Percentiles rank a stretch among this genome's conserved stretches.
Conservation (phyloP, 1,140 invertebrate species). For the Drosophila willistoni region DNA sequence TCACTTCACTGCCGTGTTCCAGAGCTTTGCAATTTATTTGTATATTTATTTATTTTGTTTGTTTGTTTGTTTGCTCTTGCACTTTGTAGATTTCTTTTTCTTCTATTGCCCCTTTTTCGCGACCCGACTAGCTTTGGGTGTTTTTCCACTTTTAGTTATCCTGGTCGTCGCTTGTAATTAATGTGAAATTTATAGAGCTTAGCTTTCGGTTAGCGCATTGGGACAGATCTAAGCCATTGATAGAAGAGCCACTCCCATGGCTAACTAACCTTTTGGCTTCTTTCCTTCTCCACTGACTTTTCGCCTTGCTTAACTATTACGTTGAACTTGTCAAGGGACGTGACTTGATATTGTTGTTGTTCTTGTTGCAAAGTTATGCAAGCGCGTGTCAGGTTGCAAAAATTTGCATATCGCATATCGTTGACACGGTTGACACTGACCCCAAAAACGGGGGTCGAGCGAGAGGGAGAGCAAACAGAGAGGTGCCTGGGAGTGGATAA, state of each 20-base stretch:
- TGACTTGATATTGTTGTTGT: slow-evolving; percentile 23
- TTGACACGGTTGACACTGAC: slow-evolving; percentile 74
- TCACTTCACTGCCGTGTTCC: no score
- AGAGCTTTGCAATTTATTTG: slow-evolving; percentile 43
- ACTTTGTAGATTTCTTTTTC: background rate
- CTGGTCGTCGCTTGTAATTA: slow-evolving; percentile 39
- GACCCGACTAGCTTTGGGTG: no score
- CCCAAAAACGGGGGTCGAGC: slow-evolving; percentile 25
- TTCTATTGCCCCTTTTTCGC: no score
- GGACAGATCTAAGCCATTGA: slow-evolving; percentile 54
- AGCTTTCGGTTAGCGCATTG: slow-evolving; percentile 17
- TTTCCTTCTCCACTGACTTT: background rate
- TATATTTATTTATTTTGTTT: slow-evolving; percentile 49
- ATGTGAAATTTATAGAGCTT: slow-evolving; percentile 52
- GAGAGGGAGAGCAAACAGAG: no score
- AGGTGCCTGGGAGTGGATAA: background rate
- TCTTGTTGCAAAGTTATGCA: slow-evolving; percentile 62
- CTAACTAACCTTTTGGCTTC: slow-evolving; percentile 12
- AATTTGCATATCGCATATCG: slow-evolving; percentile 69
- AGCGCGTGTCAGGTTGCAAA: slow-evolving; percentile 56
- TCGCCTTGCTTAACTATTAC: slow-evolving; percentile 9
- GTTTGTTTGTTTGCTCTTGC: slow-evolving; percentile 36
- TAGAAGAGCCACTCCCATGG: slow-evolving; percentile 28
- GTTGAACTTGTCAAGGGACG: slow-evolving; percentile 30
- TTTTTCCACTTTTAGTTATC: slow-evolving; percentile 1